Evolutionary conservation across 2,888 invertebrate genomes (phyloP), one percentile per base, ranked within the genome.

Genomic region (Luffia ferchaultella): DNA sequence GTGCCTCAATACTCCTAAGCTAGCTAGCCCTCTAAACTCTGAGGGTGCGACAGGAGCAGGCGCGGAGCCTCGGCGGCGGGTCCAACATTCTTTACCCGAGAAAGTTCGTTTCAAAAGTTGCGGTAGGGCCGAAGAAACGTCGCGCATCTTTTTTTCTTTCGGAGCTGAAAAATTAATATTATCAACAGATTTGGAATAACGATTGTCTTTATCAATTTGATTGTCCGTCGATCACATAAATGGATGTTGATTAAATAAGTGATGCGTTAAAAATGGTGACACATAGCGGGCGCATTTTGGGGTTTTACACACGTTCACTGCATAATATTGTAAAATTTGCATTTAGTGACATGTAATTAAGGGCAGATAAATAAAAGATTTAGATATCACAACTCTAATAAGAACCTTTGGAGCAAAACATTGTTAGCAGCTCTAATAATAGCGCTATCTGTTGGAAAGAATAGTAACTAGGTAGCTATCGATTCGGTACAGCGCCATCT

Each of bases 1-100:
- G 53, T 70, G 68, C 2, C 68, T 61, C 5, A 60, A 51, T 2
- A 64, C 56, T 1, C 63, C 61, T 1, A 60, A 53, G 1, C 65
- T 52, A 7, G 63, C 59, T 3, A 73, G 60, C 1, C 63, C 64
- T 2, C 68, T 62, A 2, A 70, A 54, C 51, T 74, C 74, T 0
- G 69, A 67, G 1, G 64, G 55, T 2, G 62, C 71, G 2, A 67
- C 61, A 0, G 72, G 73, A 5, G 67, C 69, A 0, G 78, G 78
- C 0, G 76, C 79, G 0, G 79, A 79, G 0, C 78, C 78, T 0
- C 78, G 66, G 1, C 80, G 70, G 1, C 64, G 62, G 0, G 62
- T 53, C 65, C 68, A 70, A 2, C 58, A 52, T 16, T 73, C 75
- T 46, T 68, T 70, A 16, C 64, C 62, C 0, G 72, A 64, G 18